Percentiles rank a stretch among this genome's conserved stretches.
Conservation (phyloP, 2,888 invertebrate species). For the Leptopilina syphax region DNA sequence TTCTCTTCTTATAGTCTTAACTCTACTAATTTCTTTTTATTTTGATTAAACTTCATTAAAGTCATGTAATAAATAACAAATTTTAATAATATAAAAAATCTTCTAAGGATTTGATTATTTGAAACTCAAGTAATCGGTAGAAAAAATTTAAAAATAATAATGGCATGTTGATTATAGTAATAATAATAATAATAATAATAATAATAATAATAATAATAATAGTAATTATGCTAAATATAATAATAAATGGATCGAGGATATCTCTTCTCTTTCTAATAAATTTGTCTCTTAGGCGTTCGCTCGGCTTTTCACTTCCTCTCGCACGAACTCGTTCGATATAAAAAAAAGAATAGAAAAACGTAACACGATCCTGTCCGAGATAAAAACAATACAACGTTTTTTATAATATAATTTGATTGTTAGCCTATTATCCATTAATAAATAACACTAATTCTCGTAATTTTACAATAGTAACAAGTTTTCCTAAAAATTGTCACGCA, state of each 20-base stretch:
- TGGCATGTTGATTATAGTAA: conserved; percentile 55
- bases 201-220: conserved; percentile 56
- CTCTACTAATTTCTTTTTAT: conserved; percentile 45
- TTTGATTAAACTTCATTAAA: conserved; percentile 3
- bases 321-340: conserved; percentile 22
- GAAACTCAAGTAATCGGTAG: not conserved
- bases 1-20: conserved; percentile 43
- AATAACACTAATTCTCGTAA: conserved; percentile 67
- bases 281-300: conserved; percentile 29
- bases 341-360: conserved; percentile 52
- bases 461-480: conserved; percentile 65
- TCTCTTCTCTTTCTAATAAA: conserved; percentile 37
- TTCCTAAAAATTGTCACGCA: conserved; percentile 61
- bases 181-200: conserved; percentile 59
- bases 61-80: not conserved
- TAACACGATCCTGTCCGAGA: conserved; percentile 54
- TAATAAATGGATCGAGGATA: conserved; percentile 24
- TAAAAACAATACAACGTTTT: conserved; percentile 61
- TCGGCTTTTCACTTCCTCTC: conserved; percentile 23
- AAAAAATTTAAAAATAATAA: not conserved
- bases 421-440: conserved; percentile 64
- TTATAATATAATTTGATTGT: conserved; percentile 62
- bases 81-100: conserved; percentile 7
- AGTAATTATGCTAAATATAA: conserved; percentile 55
- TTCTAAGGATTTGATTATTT: not conserved